These are phyloP conservation scores for Spheniscus mendiculus DNA, from an alignment of 2,113 vertebrate genomes.

Conservation along the genomic window DNA sequence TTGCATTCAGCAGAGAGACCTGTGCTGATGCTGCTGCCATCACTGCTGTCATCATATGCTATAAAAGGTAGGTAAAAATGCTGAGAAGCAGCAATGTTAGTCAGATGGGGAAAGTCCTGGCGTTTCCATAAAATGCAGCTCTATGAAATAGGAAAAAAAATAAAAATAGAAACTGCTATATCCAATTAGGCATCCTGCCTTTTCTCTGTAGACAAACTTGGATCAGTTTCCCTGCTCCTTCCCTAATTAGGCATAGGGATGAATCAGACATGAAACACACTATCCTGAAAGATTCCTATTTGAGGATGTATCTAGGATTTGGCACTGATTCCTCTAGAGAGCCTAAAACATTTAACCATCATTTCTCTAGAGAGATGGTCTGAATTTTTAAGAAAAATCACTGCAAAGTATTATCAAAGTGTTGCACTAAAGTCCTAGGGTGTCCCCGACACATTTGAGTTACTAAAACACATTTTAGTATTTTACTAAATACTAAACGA, in stretches of 20 bases:
- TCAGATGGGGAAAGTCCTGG: background rate
- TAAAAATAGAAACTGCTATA: background rate
- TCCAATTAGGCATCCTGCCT: background rate
- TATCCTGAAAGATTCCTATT: background rate
- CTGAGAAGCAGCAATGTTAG: background rate
- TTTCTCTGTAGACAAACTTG: constrained; percentile 6
- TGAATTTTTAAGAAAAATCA: background rate
- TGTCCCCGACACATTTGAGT: background rate
- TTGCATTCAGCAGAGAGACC: background rate
- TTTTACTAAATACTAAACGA: too few species aligned
- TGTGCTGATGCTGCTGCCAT: background rate
- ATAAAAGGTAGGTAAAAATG: background rate
- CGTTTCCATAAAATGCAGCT: background rate
- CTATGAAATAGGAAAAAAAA: background rate
- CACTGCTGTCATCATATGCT: background rate
- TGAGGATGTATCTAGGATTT: background rate
- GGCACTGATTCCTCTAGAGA: background rate
- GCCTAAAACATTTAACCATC: background rate
- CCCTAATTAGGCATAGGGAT: constrained; percentile 17
- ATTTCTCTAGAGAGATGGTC: background rate
- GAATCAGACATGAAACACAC: constrained; percentile 7
- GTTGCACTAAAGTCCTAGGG: background rate
- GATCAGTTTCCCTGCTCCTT: background rate
- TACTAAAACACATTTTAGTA: background rate
- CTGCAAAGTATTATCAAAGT: background rate